Evolutionary conservation across 2,888 invertebrate genomes (phyloP).

Genomic region (Trachelus tabidus): DNA sequence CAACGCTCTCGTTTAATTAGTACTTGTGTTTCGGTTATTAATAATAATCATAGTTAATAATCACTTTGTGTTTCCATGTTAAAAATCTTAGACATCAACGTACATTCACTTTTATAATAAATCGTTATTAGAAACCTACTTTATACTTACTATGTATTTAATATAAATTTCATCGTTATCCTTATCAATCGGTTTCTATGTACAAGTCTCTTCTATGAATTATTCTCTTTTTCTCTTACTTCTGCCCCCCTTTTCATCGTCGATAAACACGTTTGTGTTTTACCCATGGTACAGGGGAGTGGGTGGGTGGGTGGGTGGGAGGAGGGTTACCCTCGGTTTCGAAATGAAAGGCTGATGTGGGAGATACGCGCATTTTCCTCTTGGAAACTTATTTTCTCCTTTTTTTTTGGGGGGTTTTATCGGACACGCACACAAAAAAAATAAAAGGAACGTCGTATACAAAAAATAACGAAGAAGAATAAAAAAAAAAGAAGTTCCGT

Average conservation of each 20-base stretch:
- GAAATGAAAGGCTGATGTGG: background rate
- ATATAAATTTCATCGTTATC: slow-evolving; percentile 47
- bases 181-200: slow-evolving; percentile 19
- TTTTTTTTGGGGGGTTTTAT: slow-evolving; percentile 12
- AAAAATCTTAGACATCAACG: slow-evolving; percentile 66
- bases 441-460: background rate
- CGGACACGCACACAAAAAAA: background rate
- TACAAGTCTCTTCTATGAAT: background rate
- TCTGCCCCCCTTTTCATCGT: slow-evolving; percentile 11
- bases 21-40: slow-evolving; percentile 47
- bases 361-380: background rate
- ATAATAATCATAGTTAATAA: slow-evolving; percentile 57
- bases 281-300: background rate
- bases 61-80: slow-evolving; percentile 47
- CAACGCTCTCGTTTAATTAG: slow-evolving; percentile 46
- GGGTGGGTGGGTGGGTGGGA: no score
- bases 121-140: slow-evolving; percentile 64
- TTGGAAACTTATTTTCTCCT: background rate
- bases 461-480: background rate
- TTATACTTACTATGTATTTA: slow-evolving; percentile 60
- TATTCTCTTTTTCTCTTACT: slow-evolving; percentile 13
- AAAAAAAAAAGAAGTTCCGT: background rate
- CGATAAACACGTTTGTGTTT: slow-evolving; percentile 27
- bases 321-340: background rate
- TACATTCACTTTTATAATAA: slow-evolving; percentile 64